Evolutionary conservation across 2,113 vertebrate genomes (phyloP).

Genomic region (Nycticryphes semicollaris): DNA sequence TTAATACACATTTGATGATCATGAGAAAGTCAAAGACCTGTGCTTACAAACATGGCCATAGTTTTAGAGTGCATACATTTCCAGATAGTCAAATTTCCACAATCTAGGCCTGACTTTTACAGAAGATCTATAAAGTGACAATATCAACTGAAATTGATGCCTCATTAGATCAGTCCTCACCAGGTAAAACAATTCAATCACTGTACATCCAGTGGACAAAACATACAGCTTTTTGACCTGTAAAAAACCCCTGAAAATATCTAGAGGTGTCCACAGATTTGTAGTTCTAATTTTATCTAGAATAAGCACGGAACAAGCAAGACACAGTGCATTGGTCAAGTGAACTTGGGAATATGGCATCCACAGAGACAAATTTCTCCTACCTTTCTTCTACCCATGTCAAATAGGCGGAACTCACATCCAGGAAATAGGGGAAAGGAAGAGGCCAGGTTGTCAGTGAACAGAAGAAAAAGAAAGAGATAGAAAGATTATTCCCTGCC

Average conservation of each 20-base stretch:
- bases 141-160: background rate
- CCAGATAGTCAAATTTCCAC: background rate
- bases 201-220: background rate
- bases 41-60: background rate
- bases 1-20: background rate
- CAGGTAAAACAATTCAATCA: background rate
- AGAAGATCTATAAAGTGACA: background rate
- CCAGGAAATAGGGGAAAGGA: constrained; percentile 47
- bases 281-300: background rate
- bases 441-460: constrained; percentile 51
- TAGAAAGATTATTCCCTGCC: constrained; percentile 45
- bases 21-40: background rate
- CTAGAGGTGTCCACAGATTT: background rate
- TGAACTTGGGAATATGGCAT: background rate
- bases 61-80: fast-evolving
- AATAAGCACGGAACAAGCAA: background rate
- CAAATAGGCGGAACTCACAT: constrained; percentile 42
- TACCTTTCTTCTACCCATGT: constrained; percentile 55
- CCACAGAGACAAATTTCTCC: constrained; percentile 46
- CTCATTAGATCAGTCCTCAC: background rate
- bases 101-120: background rate
- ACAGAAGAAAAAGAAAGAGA: constrained; percentile 50
- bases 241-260: background rate
- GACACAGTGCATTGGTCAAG: background rate
- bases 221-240: background rate